Percentiles rank a stretch among this genome's conserved stretches.
phyloP scores from a whole-genome alignment of 2,888 invertebrate genomes.

The Sinelater perroti region DNA sequence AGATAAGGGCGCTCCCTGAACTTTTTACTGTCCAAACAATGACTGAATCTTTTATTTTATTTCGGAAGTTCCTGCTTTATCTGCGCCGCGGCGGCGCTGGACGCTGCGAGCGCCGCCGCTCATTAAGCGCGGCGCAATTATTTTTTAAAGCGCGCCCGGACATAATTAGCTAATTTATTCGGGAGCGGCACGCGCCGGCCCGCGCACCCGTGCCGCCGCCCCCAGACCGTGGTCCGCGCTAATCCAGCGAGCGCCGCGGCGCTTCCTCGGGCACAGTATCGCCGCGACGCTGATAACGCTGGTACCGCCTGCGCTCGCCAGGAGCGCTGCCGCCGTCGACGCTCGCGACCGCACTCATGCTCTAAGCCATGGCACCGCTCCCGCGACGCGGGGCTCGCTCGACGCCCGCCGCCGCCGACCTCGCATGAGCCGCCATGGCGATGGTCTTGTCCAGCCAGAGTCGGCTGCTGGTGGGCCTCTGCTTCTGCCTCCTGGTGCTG shows the following conservation, averaged over 20 bases:
- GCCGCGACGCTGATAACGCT: constrained; percentile 54
- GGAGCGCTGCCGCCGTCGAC: constrained; percentile 51
- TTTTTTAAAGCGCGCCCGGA: constrained; percentile 48
- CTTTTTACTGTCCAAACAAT: constrained; percentile 52
- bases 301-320: constrained; percentile 52
- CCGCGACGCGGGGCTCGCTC: not conserved
- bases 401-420: not conserved
- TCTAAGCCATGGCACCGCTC: constrained; percentile 4
- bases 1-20: constrained; percentile 45
- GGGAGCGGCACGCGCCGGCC: constrained; percentile 32
- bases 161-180: constrained; percentile 54
- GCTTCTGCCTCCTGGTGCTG: constrained; percentile 65
- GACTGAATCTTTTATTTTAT: constrained; percentile 52
- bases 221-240: constrained; percentile 33
- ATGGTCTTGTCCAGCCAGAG: constrained; percentile 73
- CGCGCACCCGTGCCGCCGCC: constrained; percentile 34
- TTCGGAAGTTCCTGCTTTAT: constrained; percentile 47
- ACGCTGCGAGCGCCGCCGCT: constrained; percentile 33
- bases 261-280: constrained; percentile 55
- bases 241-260: constrained; percentile 44
- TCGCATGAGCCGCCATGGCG: constrained; percentile 61
- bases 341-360: constrained; percentile 39
- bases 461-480: constrained; percentile 67
- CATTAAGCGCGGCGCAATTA: constrained; percentile 45
- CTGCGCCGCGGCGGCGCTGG: constrained; percentile 27